Base-by-base conservation (phyloP, 2,888 invertebrate species). In the Trichacis sp. region DNA sequence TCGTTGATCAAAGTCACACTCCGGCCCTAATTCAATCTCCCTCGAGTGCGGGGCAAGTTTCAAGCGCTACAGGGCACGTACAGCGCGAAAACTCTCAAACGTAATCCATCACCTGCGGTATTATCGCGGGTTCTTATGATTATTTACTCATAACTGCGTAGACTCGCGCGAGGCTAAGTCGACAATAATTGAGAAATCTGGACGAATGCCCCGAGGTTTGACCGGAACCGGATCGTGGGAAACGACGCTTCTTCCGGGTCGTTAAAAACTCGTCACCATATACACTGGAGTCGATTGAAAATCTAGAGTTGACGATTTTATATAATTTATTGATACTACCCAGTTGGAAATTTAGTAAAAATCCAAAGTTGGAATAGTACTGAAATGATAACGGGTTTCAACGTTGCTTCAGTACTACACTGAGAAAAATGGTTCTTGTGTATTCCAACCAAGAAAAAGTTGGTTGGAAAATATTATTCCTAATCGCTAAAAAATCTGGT, bases 201-300 rank as follows among this genome's bases (percentile, higher is more conserved):
- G 40, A 55, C 65, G 65, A 67, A n/a, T 69, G 70, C 78, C 43
- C n/a, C 43, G 43, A 15, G 50, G 64, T 64, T 48, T 61, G 58
- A 55, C 63, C 61, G 63, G 60, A 69, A 72, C 70, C 69, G 71
- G 70, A 76, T 74, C 83, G 83, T 83, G 83, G 82, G 83, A 84
- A 84, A 78, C 76, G 76, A 73, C 78, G 79, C 70, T 76, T 76
- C 73, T 72, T 79, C 75, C 76, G 77, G 77, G 76, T 83, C 79
- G 77, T 82, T 83, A 82, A 81, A 81, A 82, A 79, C 80, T 79
- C 82, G 80, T 82, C 79, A 83, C 83, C 83, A 84, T n/a, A n/a
- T n/a, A n/a, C n/a, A n/a, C n/a, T n/a, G n/a, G n/a, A n/a, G n/a
- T n/a, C n/a, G n/a, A n/a, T n/a, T n/a, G n/a, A n/a, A n/a, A n/a